phyloP scores from a whole-genome alignment of 2,797 vertebrate genomes.

The Toxotes lorentzi region DNA sequence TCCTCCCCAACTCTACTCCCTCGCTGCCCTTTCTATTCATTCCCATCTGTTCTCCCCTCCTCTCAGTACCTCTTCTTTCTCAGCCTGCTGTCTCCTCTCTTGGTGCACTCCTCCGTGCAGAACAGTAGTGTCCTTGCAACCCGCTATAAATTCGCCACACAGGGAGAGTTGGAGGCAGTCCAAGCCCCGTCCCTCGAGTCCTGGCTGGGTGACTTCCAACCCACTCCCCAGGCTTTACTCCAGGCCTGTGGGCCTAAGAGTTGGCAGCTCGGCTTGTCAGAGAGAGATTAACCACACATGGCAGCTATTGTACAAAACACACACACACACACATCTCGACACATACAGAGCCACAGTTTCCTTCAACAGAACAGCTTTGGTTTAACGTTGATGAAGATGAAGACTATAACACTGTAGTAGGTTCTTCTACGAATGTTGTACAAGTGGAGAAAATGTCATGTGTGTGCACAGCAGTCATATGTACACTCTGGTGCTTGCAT shows the following conservation, averaged over 20 bases:
- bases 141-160: conserved; percentile 77
- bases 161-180: conserved; percentile 72
- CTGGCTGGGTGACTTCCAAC: conserved; percentile 79
- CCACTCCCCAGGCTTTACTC: conserved; percentile 75
- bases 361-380: conserved; percentile 61
- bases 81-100: conserved; percentile 43
- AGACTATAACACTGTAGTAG: conserved; percentile 19
- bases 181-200: conserved; percentile 75
- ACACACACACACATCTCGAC: conserved; percentile 38
- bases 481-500: conserved; percentile 17
- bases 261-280: conserved; percentile 76
- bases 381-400: conserved; percentile 53
- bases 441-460: conserved; percentile 56
- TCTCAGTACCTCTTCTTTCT: conserved; percentile 55
- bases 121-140: conserved; percentile 73
- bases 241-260: conserved; percentile 74
- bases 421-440: conserved; percentile 32
- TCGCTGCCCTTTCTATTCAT: conserved; percentile 40
- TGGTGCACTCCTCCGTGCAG: conserved; percentile 41
- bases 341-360: conserved; percentile 45
- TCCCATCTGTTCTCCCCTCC: conserved; percentile 61
- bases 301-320: conserved; percentile 68
- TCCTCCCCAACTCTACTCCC: conserved; percentile 18
- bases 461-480: conserved; percentile 25
- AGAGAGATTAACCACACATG: conserved; percentile 80